Percentiles rank a stretch among this genome's conserved stretches.
Evolutionary conservation across 2,797 vertebrate species (phyloP).

Genomic region (Steatocranus sp.): DNA sequence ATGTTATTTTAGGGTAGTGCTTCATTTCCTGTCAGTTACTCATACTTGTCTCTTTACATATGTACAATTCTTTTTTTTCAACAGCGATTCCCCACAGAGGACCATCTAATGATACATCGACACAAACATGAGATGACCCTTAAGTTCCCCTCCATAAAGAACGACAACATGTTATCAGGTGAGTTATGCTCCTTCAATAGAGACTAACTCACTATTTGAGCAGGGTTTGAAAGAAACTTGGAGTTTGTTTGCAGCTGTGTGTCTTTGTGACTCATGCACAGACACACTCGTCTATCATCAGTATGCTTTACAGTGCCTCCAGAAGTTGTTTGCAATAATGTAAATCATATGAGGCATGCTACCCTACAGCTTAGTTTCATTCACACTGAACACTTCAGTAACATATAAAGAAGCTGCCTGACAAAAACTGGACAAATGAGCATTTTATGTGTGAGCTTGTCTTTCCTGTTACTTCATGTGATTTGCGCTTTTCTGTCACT

Average conservation of each 20-base stretch:
- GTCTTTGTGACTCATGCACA: conserved; percentile 39
- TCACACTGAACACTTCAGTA: neutral
- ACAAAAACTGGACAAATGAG: neutral
- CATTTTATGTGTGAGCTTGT: conserved; percentile 12
- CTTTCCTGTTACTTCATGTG: conserved; percentile 8
- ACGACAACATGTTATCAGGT: conserved; percentile 99
- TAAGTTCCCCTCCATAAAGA: conserved; percentile 99
- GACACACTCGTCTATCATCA: conserved; percentile 39
- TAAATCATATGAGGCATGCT: conserved; percentile 17
- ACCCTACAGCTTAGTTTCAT: neutral
- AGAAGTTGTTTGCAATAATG: conserved; percentile 46
- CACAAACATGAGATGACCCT: conserved; percentile 99
- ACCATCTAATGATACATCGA: conserved; percentile 99
- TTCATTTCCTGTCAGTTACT: neutral
- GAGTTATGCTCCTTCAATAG: conserved; percentile 63
- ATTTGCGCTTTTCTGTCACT: conserved; percentile 34
- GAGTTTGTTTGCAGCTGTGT: conserved; percentile 38
- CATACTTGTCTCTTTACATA: neutral
- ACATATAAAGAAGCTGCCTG: neutral
- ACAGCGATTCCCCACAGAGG: conserved; percentile 97
- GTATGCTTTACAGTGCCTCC: conserved; percentile 25
- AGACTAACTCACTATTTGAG: neutral
- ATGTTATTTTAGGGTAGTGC: neutral
- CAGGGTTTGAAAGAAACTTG: neutral
- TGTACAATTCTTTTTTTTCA: neutral